Evolutionary conservation across 2,888 invertebrate species (phyloP).

Genomic region (Cremastinae sp.): DNA sequence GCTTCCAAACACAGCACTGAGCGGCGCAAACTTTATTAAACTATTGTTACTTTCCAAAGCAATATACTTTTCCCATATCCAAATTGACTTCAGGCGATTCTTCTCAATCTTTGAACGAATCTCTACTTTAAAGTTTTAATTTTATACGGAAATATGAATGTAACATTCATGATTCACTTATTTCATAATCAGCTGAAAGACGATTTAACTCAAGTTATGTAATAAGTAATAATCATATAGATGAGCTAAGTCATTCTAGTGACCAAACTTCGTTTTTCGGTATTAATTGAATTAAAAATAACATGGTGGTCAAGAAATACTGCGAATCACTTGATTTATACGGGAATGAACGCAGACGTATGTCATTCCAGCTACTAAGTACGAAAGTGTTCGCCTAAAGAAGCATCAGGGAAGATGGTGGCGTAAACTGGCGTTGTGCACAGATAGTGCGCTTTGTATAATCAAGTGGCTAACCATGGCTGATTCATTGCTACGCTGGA

Average conservation of each 20-base stretch:
- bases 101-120: slow-evolving; percentile 41
- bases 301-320: no score
- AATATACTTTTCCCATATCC: slow-evolving; percentile 44
- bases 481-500: slow-evolving; percentile 67
- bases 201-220: no score
- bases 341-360: no score
- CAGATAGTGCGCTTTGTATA: slow-evolving; percentile 58
- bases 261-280: no score
- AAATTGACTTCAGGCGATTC: slow-evolving; percentile 46
- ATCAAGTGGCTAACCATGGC: slow-evolving; percentile 72
- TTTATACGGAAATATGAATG: not conserved
- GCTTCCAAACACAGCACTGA: slow-evolving; percentile 13
- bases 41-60: slow-evolving; percentile 59
- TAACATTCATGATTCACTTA: no score
- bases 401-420: slow-evolving; percentile 29
- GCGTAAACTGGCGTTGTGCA: slow-evolving; percentile 26
- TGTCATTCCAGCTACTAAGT: slow-evolving; percentile 7
- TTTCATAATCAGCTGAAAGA: no score
- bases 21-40: slow-evolving; percentile 54
- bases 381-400: slow-evolving; percentile 19
- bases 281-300: no score
- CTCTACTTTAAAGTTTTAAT: slow-evolving; percentile 4
- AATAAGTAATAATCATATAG: no score
- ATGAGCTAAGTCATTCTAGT: no score
- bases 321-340: no score